Base-by-base conservation (phyloP, 2,797 vertebrate genomes). In the Smutsia gigantea region DNA sequence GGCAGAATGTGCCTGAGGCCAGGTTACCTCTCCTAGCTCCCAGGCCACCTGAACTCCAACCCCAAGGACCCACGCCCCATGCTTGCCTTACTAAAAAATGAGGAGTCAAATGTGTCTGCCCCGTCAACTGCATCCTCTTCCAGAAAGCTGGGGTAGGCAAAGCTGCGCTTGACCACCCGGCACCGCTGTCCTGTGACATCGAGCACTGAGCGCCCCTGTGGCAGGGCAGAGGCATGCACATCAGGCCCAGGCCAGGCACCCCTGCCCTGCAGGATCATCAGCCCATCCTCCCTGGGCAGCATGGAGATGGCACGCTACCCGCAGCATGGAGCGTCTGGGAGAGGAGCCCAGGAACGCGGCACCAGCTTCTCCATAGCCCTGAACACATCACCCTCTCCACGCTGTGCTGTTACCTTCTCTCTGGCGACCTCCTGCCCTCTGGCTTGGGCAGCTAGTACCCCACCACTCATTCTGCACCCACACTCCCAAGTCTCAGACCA, bases 51-150 rank as follows among this genome's bases (percentile, higher is more conserved):
- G 2, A 0, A 21, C 92, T n/a, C 61, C 2, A 0, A 31, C 77
- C 88, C 66, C 0, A 6, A 49, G 68, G 2, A 3, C 53, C 21
- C 42, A 69, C 95, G 93, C 98, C 98, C 66, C 1, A 94, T 23
- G 31, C 99, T 99, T 98, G 99, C 99, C 99, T 99, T 99, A 98
- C 99, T 99, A 98, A 99, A 99, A 98, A 99, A 99, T 3, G 99
- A 99, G 0, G 99, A 99, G 97, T 99, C 99, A 0, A 99, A 98
- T 0, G 98, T 98, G 96, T 99, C 99, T 0, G 98, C 99, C 4
- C 98, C 99, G 19, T 99, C 99, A 29, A 99, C 99, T 0, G 97
- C 98, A 63, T 99, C 99, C 46, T 99, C 99, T 0, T 99, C 99
- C 98, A 99, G 97, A 99, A 99, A 99, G 98, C 99, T 99, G 97